A percentile compares a stretch with the other conserved stretches of the same genome.
Evolutionary conservation across 1,140 invertebrate species (phyloP).

Genomic region (Brevipalpus yothersi): DNA sequence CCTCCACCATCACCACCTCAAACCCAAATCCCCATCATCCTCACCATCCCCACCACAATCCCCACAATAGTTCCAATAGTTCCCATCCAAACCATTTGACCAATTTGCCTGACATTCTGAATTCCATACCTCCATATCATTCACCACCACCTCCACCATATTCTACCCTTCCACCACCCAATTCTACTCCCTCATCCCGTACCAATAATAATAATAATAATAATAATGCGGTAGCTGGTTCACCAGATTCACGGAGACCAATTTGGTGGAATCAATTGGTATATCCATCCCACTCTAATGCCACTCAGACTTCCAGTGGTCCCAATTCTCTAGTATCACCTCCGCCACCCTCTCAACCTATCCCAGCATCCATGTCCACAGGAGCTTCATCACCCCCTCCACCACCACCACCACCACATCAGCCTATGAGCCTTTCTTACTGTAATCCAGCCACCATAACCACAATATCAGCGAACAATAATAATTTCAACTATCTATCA

Average conservation of each 20-base stretch:
- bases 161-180: background rate
- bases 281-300: too few relatives aligned
- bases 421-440: slow-evolving; percentile 1
- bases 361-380: background rate
- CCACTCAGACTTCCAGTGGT: background rate
- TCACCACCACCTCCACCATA: background rate
- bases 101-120: background rate
- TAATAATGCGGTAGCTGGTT: too few relatives aligned
- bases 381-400: slow-evolving; percentile 8
- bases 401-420: slow-evolving; percentile 6
- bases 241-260: too few relatives aligned
- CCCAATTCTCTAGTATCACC: slow-evolving; percentile 14
- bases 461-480: slow-evolving; percentile 3
- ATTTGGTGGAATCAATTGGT: too few relatives aligned
- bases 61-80: too few relatives aligned
- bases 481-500: background rate
- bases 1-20: background rate
- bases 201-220: background rate
- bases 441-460: slow-evolving; percentile 1
- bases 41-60: background rate
- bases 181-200: background rate
- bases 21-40: background rate
- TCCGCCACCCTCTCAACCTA: slow-evolving; percentile 19
- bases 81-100: background rate
- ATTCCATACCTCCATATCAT: background rate